Conservation (phyloP, 2,888 invertebrate species). For the Leuctra nigra region DNA sequence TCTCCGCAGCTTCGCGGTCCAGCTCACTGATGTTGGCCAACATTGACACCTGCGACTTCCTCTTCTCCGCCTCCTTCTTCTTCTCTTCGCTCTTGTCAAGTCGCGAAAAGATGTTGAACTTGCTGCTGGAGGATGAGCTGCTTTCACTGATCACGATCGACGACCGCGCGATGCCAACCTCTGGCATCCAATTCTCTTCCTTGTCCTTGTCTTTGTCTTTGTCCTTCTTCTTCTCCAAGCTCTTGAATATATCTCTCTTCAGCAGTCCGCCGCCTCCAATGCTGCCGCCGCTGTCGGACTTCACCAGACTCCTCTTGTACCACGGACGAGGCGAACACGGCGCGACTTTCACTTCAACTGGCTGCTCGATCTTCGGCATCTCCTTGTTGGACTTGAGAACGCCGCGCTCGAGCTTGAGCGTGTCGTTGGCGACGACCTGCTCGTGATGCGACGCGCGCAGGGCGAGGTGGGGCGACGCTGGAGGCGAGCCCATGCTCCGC, state of each 20-base stretch:
- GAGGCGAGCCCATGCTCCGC: slow-evolving; percentile 23
- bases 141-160: slow-evolving; percentile 30
- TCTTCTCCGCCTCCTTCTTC: slow-evolving; percentile 42
- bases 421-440: slow-evolving; percentile 33
- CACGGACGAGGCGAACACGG: slow-evolving; percentile 53
- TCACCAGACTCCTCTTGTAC: slow-evolving; percentile 51
- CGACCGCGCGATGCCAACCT: slow-evolving; percentile 49
- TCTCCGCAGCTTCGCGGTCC: slow-evolving; percentile 70
- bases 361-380: slow-evolving; percentile 25
- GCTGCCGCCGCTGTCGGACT: slow-evolving; percentile 32
- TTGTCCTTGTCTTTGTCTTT: slow-evolving; percentile 26
- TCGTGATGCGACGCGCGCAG: slow-evolving; percentile 16
- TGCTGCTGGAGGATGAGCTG: slow-evolving; percentile 17
- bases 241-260: too few species aligned
- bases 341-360: slow-evolving; percentile 26
- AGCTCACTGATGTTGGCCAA: slow-evolving; percentile 71
- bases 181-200: slow-evolving; percentile 41
- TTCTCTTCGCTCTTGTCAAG: slow-evolving; percentile 24
- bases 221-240: slow-evolving; percentile 28
- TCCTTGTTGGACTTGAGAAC: slow-evolving; percentile 43
- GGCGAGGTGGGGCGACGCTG: slow-evolving; percentile 22
- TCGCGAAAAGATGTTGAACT: slow-evolving; percentile 27
- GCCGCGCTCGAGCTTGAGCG: slow-evolving; percentile 44
- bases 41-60: slow-evolving; percentile 52
- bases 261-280: slow-evolving; percentile 33